phyloP scores from a whole-genome alignment of 2,888 invertebrate species.

The Cotesia congregata region DNA sequence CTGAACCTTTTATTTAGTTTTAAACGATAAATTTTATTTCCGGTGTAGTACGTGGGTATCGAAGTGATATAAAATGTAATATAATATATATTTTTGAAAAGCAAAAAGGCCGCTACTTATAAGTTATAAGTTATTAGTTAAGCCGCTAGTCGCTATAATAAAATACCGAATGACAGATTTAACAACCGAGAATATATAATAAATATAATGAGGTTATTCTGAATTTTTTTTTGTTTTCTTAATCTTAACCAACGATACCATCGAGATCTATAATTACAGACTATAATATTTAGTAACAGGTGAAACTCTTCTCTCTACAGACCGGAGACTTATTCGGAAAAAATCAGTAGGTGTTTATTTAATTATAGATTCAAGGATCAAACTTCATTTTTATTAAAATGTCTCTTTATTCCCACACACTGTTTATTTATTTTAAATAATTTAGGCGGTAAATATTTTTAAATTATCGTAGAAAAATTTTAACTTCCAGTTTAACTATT shows the following conservation, averaged over 20 bases:
- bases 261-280: background rate
- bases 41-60: background rate
- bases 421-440: background rate
- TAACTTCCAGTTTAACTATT: background rate
- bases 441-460: background rate
- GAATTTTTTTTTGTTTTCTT: background rate
- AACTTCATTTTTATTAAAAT: background rate
- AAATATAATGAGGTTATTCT: background rate
- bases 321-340: constrained; percentile 4
- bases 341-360: background rate
- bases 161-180: background rate
- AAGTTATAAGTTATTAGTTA: background rate
- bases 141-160: background rate
- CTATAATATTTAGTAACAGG: constrained; percentile 15
- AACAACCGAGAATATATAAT: background rate
- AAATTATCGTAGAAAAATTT: background rate
- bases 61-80: background rate
- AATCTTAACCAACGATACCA: background rate
- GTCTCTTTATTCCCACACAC: constrained; percentile 4
- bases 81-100: background rate
- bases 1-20: background rate
- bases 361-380: constrained; percentile 23
- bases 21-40: background rate
- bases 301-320: background rate
- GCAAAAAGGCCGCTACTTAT: background rate